Evolutionary conservation across 2,888 invertebrate species (phyloP).

Genomic region (Erpobdella octoculata): DNA sequence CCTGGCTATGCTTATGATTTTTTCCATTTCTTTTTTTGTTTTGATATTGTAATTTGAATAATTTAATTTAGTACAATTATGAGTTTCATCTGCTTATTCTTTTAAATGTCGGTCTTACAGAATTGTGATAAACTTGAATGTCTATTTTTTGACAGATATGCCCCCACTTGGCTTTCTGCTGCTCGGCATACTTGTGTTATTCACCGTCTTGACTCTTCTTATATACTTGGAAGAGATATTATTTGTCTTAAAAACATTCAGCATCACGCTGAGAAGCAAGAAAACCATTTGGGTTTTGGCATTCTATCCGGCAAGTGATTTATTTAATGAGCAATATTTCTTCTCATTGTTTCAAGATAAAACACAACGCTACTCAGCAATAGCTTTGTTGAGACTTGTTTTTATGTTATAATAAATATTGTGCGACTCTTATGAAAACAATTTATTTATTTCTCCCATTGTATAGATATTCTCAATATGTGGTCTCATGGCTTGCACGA

Average conservation of each 20-base stretch:
- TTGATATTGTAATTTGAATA: background rate
- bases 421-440: background rate
- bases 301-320: constrained; percentile 31
- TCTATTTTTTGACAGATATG: constrained; percentile 19
- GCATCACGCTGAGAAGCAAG: constrained; percentile 24
- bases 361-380: too few relatives aligned
- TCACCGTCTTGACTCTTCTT: constrained; percentile 21
- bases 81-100: background rate
- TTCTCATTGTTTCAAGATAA: background rate
- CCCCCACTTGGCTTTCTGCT: constrained; percentile 12
- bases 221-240: constrained; percentile 33
- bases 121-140: too few relatives aligned
- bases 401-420: too few relatives aligned
- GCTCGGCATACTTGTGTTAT: background rate
- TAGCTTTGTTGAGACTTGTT: too few relatives aligned
- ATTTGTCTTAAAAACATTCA: constrained; percentile 30
- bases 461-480: constrained; percentile 33
- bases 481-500: constrained; percentile 26
- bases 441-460: background rate
- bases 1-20: too few relatives aligned
- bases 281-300: constrained; percentile 35
- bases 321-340: background rate
- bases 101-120: background rate
- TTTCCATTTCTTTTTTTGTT: too few relatives aligned
- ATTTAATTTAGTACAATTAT: background rate